Evolutionary conservation across 2,113 vertebrate species (phyloP).

Genomic region (Merops nubicus): DNA sequence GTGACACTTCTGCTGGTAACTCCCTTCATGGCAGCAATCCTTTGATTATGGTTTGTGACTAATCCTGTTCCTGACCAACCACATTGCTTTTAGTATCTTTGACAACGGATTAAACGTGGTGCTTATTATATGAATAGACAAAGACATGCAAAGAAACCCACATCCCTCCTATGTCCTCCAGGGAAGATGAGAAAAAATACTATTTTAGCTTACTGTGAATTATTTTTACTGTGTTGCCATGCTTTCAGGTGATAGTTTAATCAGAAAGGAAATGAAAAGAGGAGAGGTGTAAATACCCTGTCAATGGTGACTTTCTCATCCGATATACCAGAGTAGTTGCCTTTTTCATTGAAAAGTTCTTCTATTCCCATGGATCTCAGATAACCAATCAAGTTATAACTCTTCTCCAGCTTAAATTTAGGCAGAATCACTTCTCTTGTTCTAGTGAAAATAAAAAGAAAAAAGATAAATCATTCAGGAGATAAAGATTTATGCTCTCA

Average conservation of each 20-base stretch:
- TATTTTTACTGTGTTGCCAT: not conserved
- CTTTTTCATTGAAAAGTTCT: slow-evolving; percentile 82
- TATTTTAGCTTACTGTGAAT: not conserved
- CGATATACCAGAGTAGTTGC: slow-evolving; percentile 87
- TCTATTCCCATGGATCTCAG: slow-evolving; percentile 88
- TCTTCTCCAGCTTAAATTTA: slow-evolving; percentile 92
- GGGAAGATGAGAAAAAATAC: not conserved
- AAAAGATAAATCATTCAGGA: not conserved
- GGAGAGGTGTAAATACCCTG: slow-evolving; percentile 76
- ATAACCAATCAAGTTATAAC: slow-evolving; percentile 87
- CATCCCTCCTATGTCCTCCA: not conserved
- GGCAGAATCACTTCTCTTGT: slow-evolving; percentile 92
- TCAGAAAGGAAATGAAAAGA: not conserved
- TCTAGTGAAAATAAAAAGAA: slow-evolving; percentile 65
- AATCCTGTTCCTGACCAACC: not conserved
- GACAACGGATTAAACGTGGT: not conserved
- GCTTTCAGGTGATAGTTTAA: not conserved
- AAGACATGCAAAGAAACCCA: not conserved
- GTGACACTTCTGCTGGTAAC: not conserved
- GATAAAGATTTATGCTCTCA: not conserved
- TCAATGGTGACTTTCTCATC: slow-evolving; percentile 84
- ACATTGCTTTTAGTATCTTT: not conserved
- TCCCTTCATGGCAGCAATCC: not conserved
- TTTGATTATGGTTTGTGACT: not conserved
- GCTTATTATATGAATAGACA: not conserved